phyloP scores from a whole-genome alignment of 2,113 vertebrate genomes.

The Sakesphorus luctuosus region DNA sequence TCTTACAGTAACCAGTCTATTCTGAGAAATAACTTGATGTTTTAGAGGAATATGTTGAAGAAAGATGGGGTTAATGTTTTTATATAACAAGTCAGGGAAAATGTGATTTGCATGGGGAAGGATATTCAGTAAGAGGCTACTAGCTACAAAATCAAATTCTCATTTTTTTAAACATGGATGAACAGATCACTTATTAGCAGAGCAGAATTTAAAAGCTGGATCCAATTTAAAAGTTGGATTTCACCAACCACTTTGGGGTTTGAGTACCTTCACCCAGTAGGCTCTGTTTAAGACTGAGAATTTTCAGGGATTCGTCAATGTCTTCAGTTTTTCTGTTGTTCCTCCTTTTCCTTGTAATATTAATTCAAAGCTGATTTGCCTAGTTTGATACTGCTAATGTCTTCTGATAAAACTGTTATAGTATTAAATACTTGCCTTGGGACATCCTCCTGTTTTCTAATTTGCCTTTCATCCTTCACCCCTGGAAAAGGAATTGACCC shows the following conservation, averaged over 20 bases:
- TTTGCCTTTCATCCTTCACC: not conserved
- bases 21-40: not conserved
- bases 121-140: not conserved
- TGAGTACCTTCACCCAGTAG: not conserved
- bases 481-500: slow-evolving; percentile 85
- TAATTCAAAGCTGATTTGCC: not conserved
- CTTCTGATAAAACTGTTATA: not conserved
- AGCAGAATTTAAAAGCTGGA: not conserved
- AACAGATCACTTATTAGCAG: not conserved
- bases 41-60: slow-evolving; percentile 12
- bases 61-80: not conserved
- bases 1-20: slow-evolving; percentile 26
- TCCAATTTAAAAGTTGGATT: too few relatives aligned
- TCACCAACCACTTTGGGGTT: not conserved
- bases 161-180: fast-evolving
- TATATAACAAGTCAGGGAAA: not conserved
- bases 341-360: not conserved
- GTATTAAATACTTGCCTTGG: fast-evolving
- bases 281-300: not conserved
- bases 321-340: not conserved
- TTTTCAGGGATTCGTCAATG: not conserved
- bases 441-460: not conserved
- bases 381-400: not conserved
- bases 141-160: not conserved
- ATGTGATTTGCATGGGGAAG: not conserved